A percentile compares a stretch with the other conserved stretches of the same genome.
These are phyloP conservation scores for Forpus xanthops DNA, from an alignment of 2,797 vertebrate genomes.

Conservation along the genomic window DNA sequence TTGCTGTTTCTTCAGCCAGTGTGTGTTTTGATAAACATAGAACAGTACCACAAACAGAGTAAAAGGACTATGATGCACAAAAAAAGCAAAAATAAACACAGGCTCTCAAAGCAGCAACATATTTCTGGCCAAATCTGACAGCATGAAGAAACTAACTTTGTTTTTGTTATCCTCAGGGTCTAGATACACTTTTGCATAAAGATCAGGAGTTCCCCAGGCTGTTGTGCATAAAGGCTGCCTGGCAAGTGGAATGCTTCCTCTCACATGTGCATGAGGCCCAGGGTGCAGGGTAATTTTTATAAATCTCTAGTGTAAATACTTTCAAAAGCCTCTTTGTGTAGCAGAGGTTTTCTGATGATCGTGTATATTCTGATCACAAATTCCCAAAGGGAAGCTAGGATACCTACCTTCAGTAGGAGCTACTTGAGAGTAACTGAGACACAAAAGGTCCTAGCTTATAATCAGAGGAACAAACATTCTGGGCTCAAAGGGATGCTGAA, in stretches of 20 bases:
- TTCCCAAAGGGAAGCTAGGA: background rate
- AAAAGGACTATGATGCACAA: background rate
- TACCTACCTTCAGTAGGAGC: background rate
- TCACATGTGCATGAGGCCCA: background rate
- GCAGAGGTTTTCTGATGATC: background rate
- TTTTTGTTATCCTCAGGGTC: constrained; percentile 24
- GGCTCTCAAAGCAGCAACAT: background rate
- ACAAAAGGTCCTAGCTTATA: background rate
- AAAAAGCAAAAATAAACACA: constrained; percentile 18
- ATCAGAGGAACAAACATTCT: background rate
- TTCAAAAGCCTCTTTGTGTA: background rate
- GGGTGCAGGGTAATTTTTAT: background rate
- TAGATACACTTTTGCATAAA: constrained; percentile 11
- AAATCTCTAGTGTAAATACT: background rate
- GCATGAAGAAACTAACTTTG: constrained; percentile 5
- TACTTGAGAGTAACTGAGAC: background rate
- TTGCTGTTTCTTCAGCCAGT: constrained; percentile 12
- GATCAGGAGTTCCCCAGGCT: background rate
- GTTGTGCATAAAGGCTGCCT: background rate
- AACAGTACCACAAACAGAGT: background rate
- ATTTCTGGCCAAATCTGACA: background rate
- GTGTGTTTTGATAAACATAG: constrained; percentile 37
- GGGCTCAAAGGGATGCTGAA: background rate
- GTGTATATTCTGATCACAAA: background rate
- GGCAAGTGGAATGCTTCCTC: background rate